These are phyloP conservation scores for Nothobranchius kuhntae DNA, from an alignment of 2,113 vertebrate genomes.

Conservation along the genomic window DNA sequence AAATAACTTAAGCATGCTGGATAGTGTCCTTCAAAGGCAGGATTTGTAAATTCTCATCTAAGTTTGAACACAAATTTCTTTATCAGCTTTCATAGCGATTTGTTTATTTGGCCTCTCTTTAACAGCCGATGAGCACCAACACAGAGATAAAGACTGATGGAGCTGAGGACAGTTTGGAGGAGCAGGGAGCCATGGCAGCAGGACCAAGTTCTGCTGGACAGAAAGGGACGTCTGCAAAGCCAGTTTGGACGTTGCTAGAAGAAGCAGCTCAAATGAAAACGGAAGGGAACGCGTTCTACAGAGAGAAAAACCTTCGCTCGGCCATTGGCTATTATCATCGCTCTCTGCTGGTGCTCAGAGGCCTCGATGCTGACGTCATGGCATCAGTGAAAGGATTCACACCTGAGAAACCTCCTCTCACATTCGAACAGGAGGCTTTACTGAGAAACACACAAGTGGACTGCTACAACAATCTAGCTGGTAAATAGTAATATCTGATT, in stretches of 20 bases:
- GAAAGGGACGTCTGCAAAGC: slow-evolving; percentile 3
- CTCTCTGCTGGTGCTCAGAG: slow-evolving; percentile 84
- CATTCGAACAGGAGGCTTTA: slow-evolving; percentile 75
- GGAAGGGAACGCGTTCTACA: slow-evolving; percentile 85
- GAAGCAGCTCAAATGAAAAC: slow-evolving; percentile 83
- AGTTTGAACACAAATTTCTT: neutral
- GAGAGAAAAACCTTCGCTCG: slow-evolving; percentile 81
- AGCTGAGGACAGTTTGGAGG: slow-evolving; percentile 19
- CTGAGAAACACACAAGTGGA: slow-evolving; percentile 84
- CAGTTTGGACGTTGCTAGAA: slow-evolving; percentile 72
- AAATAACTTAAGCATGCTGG: no score
- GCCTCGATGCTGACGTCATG: slow-evolving; percentile 81
- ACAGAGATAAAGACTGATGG: slow-evolving; percentile 59
- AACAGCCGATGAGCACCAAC: slow-evolving; percentile 12
- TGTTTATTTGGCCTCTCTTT: neutral
- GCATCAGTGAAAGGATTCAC: slow-evolving; percentile 77
- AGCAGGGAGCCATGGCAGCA: slow-evolving; percentile 19
- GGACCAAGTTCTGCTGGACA: slow-evolving; percentile 28
- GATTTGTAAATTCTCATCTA: no score
- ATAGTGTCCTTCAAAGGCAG: no score
- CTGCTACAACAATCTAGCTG: slow-evolving; percentile 92
- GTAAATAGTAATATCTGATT: slow-evolving; percentile 60
- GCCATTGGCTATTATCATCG: slow-evolving; percentile 89
- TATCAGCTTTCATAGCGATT: neutral
- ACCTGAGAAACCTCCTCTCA: slow-evolving; percentile 70